Conservation (phyloP, 2,797 vertebrate species). For the Hafferia zeledoni region DNA sequence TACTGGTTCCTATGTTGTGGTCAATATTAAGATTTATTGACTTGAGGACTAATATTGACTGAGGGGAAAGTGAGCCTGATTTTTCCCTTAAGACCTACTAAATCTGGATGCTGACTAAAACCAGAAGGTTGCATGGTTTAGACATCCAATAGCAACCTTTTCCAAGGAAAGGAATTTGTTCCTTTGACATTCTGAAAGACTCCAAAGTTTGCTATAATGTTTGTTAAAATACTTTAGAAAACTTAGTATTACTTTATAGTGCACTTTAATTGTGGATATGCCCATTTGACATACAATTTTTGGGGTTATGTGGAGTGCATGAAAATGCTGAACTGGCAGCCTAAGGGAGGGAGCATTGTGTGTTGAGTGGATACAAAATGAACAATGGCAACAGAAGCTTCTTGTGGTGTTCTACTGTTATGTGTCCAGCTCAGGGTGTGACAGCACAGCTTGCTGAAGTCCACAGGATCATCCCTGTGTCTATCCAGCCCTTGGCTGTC, state of each 20-base stretch:
- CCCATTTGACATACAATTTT: not conserved
- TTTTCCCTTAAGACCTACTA: constrained; percentile 25
- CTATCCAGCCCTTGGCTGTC: not conserved
- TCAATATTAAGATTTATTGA: constrained; percentile 68
- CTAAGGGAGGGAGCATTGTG: not conserved
- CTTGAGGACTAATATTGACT: constrained; percentile 28
- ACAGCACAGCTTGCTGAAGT: not conserved
- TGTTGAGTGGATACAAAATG: not conserved
- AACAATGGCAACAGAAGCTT: not conserved
- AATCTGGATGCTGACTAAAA: constrained; percentile 42
- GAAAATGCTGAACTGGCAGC: not conserved
- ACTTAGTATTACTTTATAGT: not conserved
- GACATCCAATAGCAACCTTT: not conserved
- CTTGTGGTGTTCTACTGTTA: not conserved
- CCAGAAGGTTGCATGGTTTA: not conserved
- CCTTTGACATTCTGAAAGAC: not conserved
- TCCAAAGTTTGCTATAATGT: not conserved
- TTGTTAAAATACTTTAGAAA: not conserved
- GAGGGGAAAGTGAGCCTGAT: not conserved
- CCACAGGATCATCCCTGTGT: not conserved
- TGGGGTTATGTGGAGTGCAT: not conserved
- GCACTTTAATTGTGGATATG: not conserved
- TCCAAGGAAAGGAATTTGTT: not conserved
- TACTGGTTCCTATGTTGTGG: constrained; percentile 62
- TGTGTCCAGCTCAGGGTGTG: not conserved